phyloP scores from a whole-genome alignment of 2,797 vertebrate species.

The Oophaga sylvatica region DNA sequence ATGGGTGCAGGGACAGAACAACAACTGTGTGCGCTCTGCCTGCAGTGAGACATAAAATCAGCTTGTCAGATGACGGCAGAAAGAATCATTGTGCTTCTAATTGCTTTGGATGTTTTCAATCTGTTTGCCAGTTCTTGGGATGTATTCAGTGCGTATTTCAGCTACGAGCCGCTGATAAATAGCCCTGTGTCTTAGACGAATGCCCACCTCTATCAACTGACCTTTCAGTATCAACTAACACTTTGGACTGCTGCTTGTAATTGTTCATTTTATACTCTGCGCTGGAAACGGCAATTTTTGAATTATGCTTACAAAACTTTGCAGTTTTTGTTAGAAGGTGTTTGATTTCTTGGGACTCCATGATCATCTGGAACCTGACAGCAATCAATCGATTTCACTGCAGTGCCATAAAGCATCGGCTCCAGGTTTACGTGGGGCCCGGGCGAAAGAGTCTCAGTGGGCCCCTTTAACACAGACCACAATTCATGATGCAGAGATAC shows the following conservation, averaged over 20 bases:
- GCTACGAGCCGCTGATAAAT: slow-evolving; percentile 32
- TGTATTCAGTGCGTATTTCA: slow-evolving; percentile 22
- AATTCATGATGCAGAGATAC: too few species aligned
- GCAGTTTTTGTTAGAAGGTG: too few species aligned
- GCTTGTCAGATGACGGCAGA: slow-evolving; percentile 26
- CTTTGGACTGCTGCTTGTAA: neutral
- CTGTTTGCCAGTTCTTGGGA: slow-evolving; percentile 25
- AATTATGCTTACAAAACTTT: too few species aligned
- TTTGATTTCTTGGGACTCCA: neutral
- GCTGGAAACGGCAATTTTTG: neutral
- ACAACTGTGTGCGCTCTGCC: slow-evolving; percentile 31
- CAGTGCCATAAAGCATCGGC: neutral
- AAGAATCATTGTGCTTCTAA: slow-evolving; percentile 47
- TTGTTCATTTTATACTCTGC: neutral
- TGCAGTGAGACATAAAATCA: neutral
- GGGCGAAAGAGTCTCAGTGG: neutral
- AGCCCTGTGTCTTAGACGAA: slow-evolving; percentile 25
- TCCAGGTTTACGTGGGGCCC: too few species aligned
- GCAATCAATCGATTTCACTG: neutral
- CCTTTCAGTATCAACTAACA: neutral
- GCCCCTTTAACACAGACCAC: too few species aligned
- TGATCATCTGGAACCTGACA: neutral
- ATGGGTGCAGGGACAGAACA: slow-evolving; percentile 25
- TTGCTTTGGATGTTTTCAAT: slow-evolving; percentile 54
- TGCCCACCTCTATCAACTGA: slow-evolving; percentile 28